phyloP scores from a whole-genome alignment of 92 coral and sea anemone genomes.

The Zoanthus solanderi region DNA sequence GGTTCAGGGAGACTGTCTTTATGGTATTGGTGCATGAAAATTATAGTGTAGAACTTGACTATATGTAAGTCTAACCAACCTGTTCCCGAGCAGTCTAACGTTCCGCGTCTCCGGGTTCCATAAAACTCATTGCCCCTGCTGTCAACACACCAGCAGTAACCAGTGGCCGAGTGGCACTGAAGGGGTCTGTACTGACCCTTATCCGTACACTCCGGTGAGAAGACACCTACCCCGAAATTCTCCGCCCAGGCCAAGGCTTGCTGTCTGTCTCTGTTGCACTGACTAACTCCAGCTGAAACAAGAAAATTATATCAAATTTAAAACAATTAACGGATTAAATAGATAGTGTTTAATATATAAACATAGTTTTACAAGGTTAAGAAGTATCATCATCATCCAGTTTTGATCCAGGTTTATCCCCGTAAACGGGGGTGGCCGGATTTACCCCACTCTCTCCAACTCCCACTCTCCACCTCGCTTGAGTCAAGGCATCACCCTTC shows the following conservation, averaged over 20 bases:
- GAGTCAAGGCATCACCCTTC: too few species aligned
- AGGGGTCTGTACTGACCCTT: slow-evolving; percentile 70
- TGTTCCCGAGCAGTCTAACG: slow-evolving; percentile 68
- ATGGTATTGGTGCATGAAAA: too few species aligned
- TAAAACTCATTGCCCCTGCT: slow-evolving; percentile 82
- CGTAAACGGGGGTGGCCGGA: too few species aligned
- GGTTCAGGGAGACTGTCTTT: too few species aligned
- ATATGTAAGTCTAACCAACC: slow-evolving; percentile 42
- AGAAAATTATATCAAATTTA: background rate
- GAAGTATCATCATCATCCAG: too few species aligned
- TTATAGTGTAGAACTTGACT: too few species aligned
- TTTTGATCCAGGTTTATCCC: too few species aligned
- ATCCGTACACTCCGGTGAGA: slow-evolving; percentile 76
- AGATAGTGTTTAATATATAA: too few species aligned
- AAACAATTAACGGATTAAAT: too few species aligned
- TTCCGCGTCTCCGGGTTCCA: slow-evolving; percentile 82
- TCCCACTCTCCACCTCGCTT: too few species aligned
- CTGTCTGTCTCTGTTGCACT: slow-evolving; percentile 72
- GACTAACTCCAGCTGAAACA: slow-evolving; percentile 64
- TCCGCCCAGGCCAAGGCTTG: slow-evolving; percentile 83
- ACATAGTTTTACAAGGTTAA: too few species aligned
- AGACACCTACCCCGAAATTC: slow-evolving; percentile 71
- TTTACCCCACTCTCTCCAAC: too few species aligned
- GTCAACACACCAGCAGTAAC: slow-evolving; percentile 96
- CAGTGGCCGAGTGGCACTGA: slow-evolving; percentile 86